phyloP scores from a whole-genome alignment of 2,113 vertebrate genomes.

The Lichenostomus cassidix region DNA sequence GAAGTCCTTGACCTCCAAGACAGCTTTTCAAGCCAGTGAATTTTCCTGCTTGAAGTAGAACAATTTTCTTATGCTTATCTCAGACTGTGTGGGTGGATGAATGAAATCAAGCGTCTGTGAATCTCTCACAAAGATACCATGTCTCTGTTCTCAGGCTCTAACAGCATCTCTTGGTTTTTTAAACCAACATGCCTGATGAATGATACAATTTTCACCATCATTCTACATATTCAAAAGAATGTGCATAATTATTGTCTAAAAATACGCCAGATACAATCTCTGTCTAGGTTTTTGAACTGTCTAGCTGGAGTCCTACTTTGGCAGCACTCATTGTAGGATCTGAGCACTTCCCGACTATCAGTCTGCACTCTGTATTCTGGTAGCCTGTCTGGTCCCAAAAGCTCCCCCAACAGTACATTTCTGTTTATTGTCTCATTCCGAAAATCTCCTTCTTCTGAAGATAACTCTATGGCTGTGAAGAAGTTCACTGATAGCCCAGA shows the following conservation, averaged over 20 bases:
- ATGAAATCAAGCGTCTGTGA: constrained; percentile 27
- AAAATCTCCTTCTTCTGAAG: background rate
- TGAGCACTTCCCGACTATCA: background rate
- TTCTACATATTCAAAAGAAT: constrained; percentile 40
- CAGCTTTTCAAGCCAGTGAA: constrained; percentile 21
- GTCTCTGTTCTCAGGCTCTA: constrained; percentile 14
- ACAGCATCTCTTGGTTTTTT: background rate
- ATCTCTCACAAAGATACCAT: background rate
- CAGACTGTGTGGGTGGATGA: constrained; percentile 27
- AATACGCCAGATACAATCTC: background rate
- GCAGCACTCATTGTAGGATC: background rate
- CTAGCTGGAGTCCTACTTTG: background rate
- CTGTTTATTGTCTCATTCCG: background rate
- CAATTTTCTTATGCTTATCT: constrained; percentile 1
- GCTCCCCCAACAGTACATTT: background rate
- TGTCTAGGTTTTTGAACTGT: background rate
- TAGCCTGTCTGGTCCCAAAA: background rate
- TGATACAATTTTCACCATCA: background rate
- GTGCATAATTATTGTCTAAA: constrained; percentile 45
- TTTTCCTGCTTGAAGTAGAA: constrained; percentile 17
- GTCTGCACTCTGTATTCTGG: background rate
- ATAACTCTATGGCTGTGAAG: background rate
- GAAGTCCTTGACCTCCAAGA: constrained; percentile 18
- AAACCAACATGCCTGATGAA: constrained; percentile 18
- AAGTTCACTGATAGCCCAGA: background rate